Evolutionary conservation across 64 coral and sea anemone species (phyloP), one percentile per base, ranked within the genome.

Genomic region (Exaiptasia diaphana): DNA sequence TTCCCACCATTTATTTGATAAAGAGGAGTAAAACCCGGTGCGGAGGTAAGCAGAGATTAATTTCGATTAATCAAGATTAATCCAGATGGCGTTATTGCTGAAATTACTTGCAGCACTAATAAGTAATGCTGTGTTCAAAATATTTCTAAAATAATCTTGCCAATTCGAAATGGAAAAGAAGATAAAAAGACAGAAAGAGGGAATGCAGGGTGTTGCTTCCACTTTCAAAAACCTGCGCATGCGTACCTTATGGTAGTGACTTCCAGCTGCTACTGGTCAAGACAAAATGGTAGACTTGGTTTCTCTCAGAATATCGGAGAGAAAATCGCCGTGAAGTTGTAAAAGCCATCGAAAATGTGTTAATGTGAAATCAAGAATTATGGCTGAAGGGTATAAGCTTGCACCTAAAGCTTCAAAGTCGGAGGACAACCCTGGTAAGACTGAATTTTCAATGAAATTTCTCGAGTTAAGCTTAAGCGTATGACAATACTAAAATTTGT

Each of bases 321-420:
- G 41, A 49, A 73, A 73, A 46, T 24, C 41, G 14, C 10, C 69
- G 5, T 73, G 38, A 25, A 73, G 28, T 40, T 49, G 3, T 73
- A 18, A 0, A 48, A 49, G 27, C 28, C 11, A 46, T 23, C 41
- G 44, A 73, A 40, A 73, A 73, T 73, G 69, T 7, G 69, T 18
- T 73, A 4, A 22, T 73, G 41, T 35, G 69, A 27, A n/a, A 1
- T 14, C 18, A 73, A 42, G 40, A 8, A 73, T 4, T n/a, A 62
- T 73, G 69, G 69, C 69, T 13, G 69, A 73, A 49, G 69, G 38
- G n/a, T 73, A 37, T 49, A 73, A 73, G 69, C 69, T 73, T 45
- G 44, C 69, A 73, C 69, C 69, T 30, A 73, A 73, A 22, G 4
- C 40, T 15, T 73, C 69, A 73, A 73, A 73, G 21, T 41, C 69